Percentiles rank a stretch among this genome's conserved stretches.
Evolutionary conservation across 2,797 vertebrate species (phyloP).

Genomic region (Xyrichtys novacula): DNA sequence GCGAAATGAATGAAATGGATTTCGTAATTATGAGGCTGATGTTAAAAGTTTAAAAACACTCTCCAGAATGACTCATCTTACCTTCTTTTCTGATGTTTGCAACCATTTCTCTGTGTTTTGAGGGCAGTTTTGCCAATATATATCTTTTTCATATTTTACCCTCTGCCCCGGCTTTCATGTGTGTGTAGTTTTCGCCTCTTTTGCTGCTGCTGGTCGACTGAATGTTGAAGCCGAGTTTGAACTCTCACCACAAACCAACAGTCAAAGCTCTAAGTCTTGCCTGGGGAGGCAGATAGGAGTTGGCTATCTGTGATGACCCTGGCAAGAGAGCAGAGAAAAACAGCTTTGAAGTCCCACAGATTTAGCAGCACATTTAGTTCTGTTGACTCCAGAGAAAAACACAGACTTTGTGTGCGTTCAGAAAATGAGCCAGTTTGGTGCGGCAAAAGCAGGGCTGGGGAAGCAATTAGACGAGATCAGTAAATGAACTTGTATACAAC

Average conservation of each 20-base stretch:
- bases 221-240: slow-evolving; percentile 73
- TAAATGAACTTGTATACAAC: slow-evolving; percentile 37
- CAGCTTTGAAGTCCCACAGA: slow-evolving; percentile 79
- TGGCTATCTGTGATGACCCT: slow-evolving; percentile 85
- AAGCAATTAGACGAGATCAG: slow-evolving; percentile 53
- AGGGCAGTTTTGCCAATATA: slow-evolving; percentile 87
- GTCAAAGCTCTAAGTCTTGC: slow-evolving; percentile 81
- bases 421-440: slow-evolving; percentile 42
- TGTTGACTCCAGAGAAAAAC: slow-evolving; percentile 59
- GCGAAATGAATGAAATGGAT: slow-evolving; percentile 54
- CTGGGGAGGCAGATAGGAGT: slow-evolving; percentile 83
- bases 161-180: slow-evolving; percentile 71
- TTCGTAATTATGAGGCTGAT: slow-evolving; percentile 43
- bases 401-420: slow-evolving; percentile 45
- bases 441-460: slow-evolving; percentile 27
- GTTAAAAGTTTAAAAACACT: slow-evolving; percentile 33
- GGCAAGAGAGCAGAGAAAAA: slow-evolving; percentile 84
- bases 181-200: slow-evolving; percentile 63
- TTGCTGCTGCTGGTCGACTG: slow-evolving; percentile 53
- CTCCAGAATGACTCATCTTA: slow-evolving; percentile 73
- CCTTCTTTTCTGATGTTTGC: slow-evolving; percentile 86
- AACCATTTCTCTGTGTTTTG: slow-evolving; percentile 85
- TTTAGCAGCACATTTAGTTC: slow-evolving; percentile 69
- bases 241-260: slow-evolving; percentile 75
- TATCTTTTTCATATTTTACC: slow-evolving; percentile 87